Evolutionary conservation across 2,113 vertebrate genomes (phyloP), one percentile per base, ranked within the genome.

Genomic region (Tonatia bakeri): DNA sequence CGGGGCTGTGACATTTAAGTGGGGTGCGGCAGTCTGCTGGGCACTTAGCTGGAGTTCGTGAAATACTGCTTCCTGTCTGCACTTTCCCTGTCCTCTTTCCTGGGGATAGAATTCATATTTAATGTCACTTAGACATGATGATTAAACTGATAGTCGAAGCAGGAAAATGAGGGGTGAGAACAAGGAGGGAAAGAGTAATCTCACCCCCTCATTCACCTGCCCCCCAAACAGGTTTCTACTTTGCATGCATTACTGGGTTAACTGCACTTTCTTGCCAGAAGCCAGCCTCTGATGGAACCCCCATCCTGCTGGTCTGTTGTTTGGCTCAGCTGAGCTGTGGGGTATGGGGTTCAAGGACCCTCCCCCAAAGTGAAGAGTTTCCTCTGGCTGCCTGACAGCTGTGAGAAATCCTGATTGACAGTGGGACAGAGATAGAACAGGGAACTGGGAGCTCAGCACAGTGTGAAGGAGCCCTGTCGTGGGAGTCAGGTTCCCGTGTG

Each of bases 351-450:
- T 90, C 67, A 72, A 87, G 81, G 59, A 52, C 15, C 31, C 45
- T 90, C 77, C 47, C 61, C 61, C 81, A 36, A 24, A 67, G 76
- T 9, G 87, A 76, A 70, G 67, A 31, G 6, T 84, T 76, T 61
- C 61, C 36, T 82, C 72, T 88, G 87, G 80, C 61, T 92, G 87
- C 40, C 47, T 90, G 95, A 88, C 87, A 96, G 72, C 90, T 93
- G 69, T 70, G 91, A 79, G 69, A 59, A 94, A 61, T 80, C 52
- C 69, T 96, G 95, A 96, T 31, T 64, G 96, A 82, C 87, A 88
- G 4, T 7, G 33, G 76, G 16, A 64, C 22, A 38, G 77, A 61
- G n/a, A 84, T 40, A 22, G 45, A 36, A 20, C n/a, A 8, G 84
- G 85, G 70, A 16, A 31, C 40, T 28, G 73, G 79, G 26, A 59